phyloP scores from a whole-genome alignment of 2,888 invertebrate species.

The Drosophila melanosoma region DNA sequence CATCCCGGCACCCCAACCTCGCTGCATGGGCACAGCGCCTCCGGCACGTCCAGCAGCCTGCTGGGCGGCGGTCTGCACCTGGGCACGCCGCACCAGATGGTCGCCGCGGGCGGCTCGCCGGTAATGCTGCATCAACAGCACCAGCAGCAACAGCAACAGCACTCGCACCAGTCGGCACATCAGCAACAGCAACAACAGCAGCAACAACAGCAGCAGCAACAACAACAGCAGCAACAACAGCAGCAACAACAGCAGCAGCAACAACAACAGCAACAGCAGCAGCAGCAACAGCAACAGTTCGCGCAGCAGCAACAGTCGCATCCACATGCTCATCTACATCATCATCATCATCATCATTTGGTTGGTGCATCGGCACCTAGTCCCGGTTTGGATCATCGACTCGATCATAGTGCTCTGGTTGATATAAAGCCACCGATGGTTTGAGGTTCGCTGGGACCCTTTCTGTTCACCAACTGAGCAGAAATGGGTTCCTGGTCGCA shows the following conservation, averaged over 20 bases:
- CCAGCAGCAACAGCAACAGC: slow-evolving; percentile 79
- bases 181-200: slow-evolving; percentile 70
- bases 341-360: slow-evolving; percentile 82
- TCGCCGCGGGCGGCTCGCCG: slow-evolving; percentile 84
- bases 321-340: slow-evolving; percentile 80
- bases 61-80: slow-evolving; percentile 82
- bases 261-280: not conserved
- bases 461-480: slow-evolving; percentile 83
- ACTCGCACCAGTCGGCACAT: slow-evolving; percentile 74
- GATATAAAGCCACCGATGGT: slow-evolving; percentile 89
- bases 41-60: slow-evolving; percentile 78
- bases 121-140: slow-evolving; percentile 84
- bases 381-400: slow-evolving; percentile 87
- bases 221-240: slow-evolving; percentile 58
- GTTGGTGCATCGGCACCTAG: slow-evolving; percentile 85
- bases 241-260: slow-evolving; percentile 51
- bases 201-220: slow-evolving; percentile 66
- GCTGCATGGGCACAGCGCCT: slow-evolving; percentile 72
- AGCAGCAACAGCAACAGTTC: slow-evolving; percentile 64
- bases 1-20: slow-evolving; percentile 84
- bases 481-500: slow-evolving; percentile 59
- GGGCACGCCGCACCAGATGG: slow-evolving; percentile 84
- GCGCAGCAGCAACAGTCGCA: slow-evolving; percentile 75
- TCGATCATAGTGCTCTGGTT: slow-evolving; percentile 85
- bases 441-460: slow-evolving; percentile 89